phyloP scores from a whole-genome alignment of 2,797 vertebrate species.

The Anguilla marmorata region DNA sequence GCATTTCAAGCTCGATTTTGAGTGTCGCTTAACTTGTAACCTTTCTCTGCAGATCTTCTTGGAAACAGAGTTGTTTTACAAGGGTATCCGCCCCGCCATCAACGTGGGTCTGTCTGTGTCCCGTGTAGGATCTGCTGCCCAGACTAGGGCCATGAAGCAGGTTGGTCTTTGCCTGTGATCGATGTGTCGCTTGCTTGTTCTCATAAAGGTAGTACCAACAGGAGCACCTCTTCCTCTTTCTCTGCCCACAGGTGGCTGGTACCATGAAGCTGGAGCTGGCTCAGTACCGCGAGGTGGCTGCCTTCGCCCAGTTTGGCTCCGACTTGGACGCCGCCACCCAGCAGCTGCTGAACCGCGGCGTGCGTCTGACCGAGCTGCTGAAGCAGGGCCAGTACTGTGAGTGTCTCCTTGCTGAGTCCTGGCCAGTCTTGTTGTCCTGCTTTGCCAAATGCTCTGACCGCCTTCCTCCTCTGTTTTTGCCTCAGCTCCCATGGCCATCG shows the following conservation, averaged over 20 bases:
- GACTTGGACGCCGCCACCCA: constrained; percentile 97
- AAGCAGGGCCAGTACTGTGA: constrained; percentile 95
- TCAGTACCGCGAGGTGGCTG: constrained; percentile 97
- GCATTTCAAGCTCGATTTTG: not conserved
- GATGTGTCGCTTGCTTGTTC: constrained; percentile 53
- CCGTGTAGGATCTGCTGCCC: constrained; percentile 95
- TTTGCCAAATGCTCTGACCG: not conserved
- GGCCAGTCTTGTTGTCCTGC: not conserved
- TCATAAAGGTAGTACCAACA: not conserved
- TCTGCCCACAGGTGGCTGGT: constrained; percentile 84
- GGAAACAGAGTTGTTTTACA: constrained; percentile 99
- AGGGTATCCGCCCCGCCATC: constrained; percentile 97
- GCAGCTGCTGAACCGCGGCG: constrained; percentile 94
- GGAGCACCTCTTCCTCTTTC: not conserved
- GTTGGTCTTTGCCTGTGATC: constrained; percentile 69
- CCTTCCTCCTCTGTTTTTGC: not conserved
- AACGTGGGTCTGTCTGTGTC: constrained; percentile 98
- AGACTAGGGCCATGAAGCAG: constrained; percentile 99
- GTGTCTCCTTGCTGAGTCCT: constrained; percentile 44
- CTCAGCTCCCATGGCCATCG: constrained; percentile 94
- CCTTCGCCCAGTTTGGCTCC: constrained; percentile 96
- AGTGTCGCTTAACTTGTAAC: not conserved
- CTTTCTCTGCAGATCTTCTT: constrained; percentile 85
- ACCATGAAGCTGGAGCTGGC: constrained; percentile 99
- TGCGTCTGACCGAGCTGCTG: constrained; percentile 93